Conservation (phyloP, 2,888 invertebrate genomes). For the Fissipunctia ypsillon region DNA sequence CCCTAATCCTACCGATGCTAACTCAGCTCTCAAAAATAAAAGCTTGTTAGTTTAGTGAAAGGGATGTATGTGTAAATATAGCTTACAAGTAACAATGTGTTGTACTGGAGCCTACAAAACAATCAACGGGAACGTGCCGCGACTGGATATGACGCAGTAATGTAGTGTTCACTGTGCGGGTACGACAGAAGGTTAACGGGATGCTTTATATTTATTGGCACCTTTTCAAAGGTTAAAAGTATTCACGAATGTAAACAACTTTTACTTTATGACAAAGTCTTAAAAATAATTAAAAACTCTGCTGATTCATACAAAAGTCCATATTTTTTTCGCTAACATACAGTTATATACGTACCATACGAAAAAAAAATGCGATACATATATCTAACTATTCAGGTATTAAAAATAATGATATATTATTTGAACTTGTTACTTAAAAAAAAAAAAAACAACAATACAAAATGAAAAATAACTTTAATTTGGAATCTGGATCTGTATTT, state of each 20-base stretch:
- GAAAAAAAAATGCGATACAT: no score
- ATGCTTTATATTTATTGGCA: background rate
- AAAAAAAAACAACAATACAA: no score
- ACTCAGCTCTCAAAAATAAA: slow-evolving; percentile 37
- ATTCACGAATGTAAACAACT: background rate
- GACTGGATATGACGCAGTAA: slow-evolving; percentile 41
- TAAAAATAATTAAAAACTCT: background rate
- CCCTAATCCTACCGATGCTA: background rate
- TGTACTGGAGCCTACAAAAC: slow-evolving; percentile 76
- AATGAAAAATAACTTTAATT: no score
- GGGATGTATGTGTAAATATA: slow-evolving; percentile 65
- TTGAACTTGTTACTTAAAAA: no score
- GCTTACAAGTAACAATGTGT: slow-evolving; percentile 72
- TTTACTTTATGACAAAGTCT: background rate
- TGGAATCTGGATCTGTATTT: no score
- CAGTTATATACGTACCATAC: no score
- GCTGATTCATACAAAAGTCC: background rate
- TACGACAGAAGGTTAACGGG: slow-evolving; percentile 11
- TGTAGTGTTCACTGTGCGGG: background rate
- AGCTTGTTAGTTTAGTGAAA: slow-evolving; percentile 31
- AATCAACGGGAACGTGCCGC: slow-evolving; percentile 74
- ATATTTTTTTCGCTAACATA: no score
- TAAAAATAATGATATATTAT: no score
- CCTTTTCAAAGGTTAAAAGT: background rate
- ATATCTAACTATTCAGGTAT: no score